A percentile compares a stretch with the other conserved stretches of the same genome.
phyloP scores from a whole-genome alignment of 2,888 invertebrate genomes.

The Dolomedes plantarius region DNA sequence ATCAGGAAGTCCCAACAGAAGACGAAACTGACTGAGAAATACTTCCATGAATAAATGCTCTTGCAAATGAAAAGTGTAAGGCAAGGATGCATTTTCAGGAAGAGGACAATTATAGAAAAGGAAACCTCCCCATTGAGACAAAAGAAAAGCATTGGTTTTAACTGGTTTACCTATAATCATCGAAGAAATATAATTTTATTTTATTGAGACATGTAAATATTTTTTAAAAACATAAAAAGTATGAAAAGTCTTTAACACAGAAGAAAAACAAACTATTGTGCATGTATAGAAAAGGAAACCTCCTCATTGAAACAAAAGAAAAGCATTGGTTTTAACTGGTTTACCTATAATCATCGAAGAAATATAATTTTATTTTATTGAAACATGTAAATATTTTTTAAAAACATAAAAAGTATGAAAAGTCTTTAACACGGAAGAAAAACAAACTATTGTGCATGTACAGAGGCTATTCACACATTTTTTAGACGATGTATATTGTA shows the following conservation, averaged over 20 bases:
- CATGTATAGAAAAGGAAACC: slow-evolving; percentile 88
- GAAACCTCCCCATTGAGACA: slow-evolving; percentile 90
- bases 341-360: slow-evolving; percentile 73
- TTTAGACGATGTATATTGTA: too few relatives aligned
- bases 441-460: too few relatives aligned
- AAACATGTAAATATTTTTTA: too few relatives aligned
- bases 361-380: neutral
- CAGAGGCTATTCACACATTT: too few relatives aligned
- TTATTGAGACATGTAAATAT: neutral
- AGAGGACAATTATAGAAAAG: slow-evolving; percentile 84
- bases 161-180: slow-evolving; percentile 74
- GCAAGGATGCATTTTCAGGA: slow-evolving; percentile 60
- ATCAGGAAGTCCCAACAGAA: slow-evolving; percentile 84
- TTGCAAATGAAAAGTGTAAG: slow-evolving; percentile 77
- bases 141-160: slow-evolving; percentile 77
- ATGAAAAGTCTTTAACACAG: too few relatives aligned
- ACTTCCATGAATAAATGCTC: slow-evolving; percentile 84
- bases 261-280: too few relatives aligned
- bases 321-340: slow-evolving; percentile 76
- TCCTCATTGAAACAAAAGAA: slow-evolving; percentile 85
- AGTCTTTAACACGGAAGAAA: too few relatives aligned
- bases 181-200: neutral
- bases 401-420: too few relatives aligned
- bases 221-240: too few relatives aligned
- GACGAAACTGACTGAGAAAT: slow-evolving; percentile 85